Evolutionary conservation across 2,888 invertebrate species (phyloP), one percentile per base, ranked within the genome.

Genomic region (Diarsia rubi): DNA sequence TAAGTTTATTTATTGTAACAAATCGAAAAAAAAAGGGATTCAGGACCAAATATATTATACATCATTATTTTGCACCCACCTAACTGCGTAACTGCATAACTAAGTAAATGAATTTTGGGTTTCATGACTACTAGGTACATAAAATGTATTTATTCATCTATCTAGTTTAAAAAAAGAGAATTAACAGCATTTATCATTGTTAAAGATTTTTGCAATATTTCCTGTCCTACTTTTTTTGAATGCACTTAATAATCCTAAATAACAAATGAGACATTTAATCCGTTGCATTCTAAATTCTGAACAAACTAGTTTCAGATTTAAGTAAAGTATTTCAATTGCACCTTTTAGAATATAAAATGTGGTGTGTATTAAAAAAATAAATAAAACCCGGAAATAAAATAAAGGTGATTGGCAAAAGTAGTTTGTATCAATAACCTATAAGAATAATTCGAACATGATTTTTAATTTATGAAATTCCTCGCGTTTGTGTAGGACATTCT

Each of bases 391-490:
- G 14, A 72, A 49, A 79, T 44, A 71, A 44, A 44, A 49, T 47
- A 44, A 70, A 52, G 21, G 9, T 59, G 9, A 52, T 44, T 24
- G 16, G 19, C 31, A 37, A 60, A 60, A 37, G 24, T 27, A 24
- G 8, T 71, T 71, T 24, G 24, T 11, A 71, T 79, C 3, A 16
- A 60, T 21, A n/a, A 27, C 9, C 14, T 37, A n/a, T 12, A 31
- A 14, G 11, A 62, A 73, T 47, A 45, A 42, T 62, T 62, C 5
- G 4, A 31, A 47, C 42, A 63, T 62, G 42, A 42, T 2, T 79
- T 62, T 59, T 62, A 52, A 45, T 47, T 14, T 69, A 31, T 31
- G 11, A 19, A 60, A 75, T 73, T 62, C 45, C 31, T 16, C 6
- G 21, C 21, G 19, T 54, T 14, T 31, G 2, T 74, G 21, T 42